Evolutionary conservation across 2,113 vertebrate genomes (phyloP).

Genomic region (Cyphomyrus discorhynchus): DNA sequence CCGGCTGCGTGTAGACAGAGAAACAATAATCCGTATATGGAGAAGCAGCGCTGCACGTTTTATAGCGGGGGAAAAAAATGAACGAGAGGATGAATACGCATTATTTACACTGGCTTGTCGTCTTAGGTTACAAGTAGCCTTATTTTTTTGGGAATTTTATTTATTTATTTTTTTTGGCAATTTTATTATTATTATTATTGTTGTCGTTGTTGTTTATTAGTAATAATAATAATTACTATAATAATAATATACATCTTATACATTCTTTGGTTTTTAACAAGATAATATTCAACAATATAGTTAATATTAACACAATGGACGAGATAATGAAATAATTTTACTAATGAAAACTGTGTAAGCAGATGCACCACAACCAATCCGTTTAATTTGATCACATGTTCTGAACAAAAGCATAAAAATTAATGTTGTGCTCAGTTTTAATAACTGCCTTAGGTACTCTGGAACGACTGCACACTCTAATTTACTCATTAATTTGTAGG

Average conservation of each 20-base stretch:
- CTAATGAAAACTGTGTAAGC: not conserved
- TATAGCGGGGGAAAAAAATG: not conserved
- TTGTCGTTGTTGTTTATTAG: not conserved
- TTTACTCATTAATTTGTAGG: constrained; percentile 2
- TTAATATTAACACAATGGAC: not conserved
- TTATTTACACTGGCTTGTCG: not conserved
- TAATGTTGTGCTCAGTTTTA: not conserved
- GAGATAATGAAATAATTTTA: not conserved
- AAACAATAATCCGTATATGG: not conserved
- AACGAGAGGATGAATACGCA: not conserved
- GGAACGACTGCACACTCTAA: not conserved
- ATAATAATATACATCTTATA: not conserved
- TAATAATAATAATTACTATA: not conserved
- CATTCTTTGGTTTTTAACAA: not conserved
- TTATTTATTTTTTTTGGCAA: too few species aligned
- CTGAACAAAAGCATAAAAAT: not conserved
- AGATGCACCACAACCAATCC: constrained; percentile 8
- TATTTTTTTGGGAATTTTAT: not conserved
- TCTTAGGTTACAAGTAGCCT: not conserved
- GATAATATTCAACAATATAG: not conserved
- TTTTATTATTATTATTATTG: too few species aligned
- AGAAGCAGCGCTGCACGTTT: not conserved
- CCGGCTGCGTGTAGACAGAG: not conserved
- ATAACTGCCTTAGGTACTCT: not conserved
- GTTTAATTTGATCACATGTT: constrained; percentile 12